Percentiles rank a stretch among this genome's conserved stretches.
These are phyloP conservation scores for Galeruca laticollis DNA, from an alignment of 2,888 invertebrate species.

Conservation along the genomic window DNA sequence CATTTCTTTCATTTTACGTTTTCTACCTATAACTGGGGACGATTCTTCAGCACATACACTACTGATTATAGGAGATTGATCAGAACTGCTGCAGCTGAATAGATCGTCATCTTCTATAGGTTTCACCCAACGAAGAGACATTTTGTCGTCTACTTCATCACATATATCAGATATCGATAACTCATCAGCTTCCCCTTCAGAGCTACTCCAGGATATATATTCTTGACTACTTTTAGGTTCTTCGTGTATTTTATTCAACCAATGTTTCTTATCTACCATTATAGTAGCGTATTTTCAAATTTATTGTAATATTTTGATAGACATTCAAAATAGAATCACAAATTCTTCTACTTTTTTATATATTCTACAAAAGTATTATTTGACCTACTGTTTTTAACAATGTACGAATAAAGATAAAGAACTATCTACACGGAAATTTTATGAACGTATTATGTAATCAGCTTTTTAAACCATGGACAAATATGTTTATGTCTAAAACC, in stretches of 20 bases:
- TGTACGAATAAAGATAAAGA: too few relatives aligned
- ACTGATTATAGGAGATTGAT: slow-evolving; percentile 51
- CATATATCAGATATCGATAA: slow-evolving; percentile 13
- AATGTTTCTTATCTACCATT: slow-evolving; percentile 43
- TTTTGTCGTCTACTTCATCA: slow-evolving; percentile 7
- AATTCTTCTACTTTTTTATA: too few relatives aligned
- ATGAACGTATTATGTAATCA: too few relatives aligned
- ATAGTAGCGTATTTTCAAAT: too few relatives aligned
- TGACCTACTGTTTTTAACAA: too few relatives aligned
- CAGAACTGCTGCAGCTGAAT: slow-evolving; percentile 15
- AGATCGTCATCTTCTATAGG: slow-evolving; percentile 17
- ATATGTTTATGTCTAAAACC: too few relatives aligned
- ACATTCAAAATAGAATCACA: too few relatives aligned
- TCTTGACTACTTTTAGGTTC: slow-evolving; percentile 33
- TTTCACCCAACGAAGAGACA: slow-evolving; percentile 34
- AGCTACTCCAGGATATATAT: slow-evolving; percentile 54
- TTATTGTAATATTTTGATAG: not conserved
- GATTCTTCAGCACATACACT: slow-evolving; percentile 33
- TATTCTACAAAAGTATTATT: too few relatives aligned
- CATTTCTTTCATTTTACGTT: slow-evolving; percentile 38
- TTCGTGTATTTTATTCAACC: slow-evolving; percentile 40
- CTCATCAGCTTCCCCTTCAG: slow-evolving; percentile 48
- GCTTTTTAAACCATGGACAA: too few relatives aligned
- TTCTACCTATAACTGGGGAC: slow-evolving; percentile 51
- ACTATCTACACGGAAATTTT: too few relatives aligned